Conservation (phyloP, 2,113 vertebrate species). For the Dipodomys merriami region DNA sequence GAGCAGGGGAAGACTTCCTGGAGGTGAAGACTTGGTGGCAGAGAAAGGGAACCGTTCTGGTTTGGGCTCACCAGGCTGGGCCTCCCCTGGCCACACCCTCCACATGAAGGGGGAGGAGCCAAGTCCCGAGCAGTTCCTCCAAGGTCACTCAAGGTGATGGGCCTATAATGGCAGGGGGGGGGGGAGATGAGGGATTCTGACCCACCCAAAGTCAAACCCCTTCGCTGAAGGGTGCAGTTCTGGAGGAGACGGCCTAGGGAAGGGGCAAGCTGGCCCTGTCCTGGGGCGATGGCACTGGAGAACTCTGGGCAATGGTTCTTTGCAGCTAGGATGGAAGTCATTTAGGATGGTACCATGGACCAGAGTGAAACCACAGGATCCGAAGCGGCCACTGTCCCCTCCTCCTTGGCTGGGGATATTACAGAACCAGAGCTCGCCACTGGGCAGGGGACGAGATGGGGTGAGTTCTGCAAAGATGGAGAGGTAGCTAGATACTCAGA, state of each 20-base stretch:
- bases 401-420: background rate
- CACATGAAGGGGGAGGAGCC: background rate
- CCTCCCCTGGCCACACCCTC: background rate
- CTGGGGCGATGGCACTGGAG: background rate
- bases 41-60: background rate
- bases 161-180: too few species aligned
- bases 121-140: background rate
- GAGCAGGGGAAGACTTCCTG: background rate
- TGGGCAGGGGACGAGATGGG: background rate
- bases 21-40: background rate
- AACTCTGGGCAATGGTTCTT: background rate
- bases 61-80: background rate
- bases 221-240: background rate
- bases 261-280: background rate
- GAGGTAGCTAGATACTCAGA: background rate
- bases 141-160: background rate
- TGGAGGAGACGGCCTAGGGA: background rate
- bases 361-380: background rate
- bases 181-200: background rate
- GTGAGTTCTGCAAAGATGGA: background rate
- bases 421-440: background rate
- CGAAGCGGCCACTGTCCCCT: background rate
- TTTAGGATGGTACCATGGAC: background rate
- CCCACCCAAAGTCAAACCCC: background rate
- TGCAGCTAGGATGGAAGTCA: too few species aligned